Percentiles rank a stretch among this genome's conserved stretches.
phyloP scores from a whole-genome alignment of 2,797 vertebrate species.

The Chelmon rostratus region DNA sequence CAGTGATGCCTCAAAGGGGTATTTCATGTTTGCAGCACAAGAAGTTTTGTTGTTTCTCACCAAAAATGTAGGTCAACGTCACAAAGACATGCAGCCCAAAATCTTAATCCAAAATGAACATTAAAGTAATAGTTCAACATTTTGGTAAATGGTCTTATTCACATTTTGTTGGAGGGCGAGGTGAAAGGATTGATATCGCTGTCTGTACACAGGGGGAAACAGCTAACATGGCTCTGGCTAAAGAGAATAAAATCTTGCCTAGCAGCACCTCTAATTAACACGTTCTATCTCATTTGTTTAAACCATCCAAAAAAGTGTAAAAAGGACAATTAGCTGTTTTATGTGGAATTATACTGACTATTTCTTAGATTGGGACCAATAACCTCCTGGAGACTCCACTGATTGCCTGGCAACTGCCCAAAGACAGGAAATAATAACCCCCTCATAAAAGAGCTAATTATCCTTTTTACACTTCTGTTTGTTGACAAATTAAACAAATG shows the following conservation, averaged over 20 bases:
- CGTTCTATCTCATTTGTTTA: neutral
- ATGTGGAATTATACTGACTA: neutral
- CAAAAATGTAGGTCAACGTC: neutral
- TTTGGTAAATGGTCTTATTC: neutral
- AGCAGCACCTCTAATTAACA: neutral
- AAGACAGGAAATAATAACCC: neutral
- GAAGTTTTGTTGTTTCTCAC: slow-evolving; percentile 12
- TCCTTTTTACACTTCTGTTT: neutral
- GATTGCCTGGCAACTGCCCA: neutral
- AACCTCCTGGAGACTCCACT: neutral
- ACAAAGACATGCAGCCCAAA: too few relatives aligned
- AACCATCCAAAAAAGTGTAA: too few relatives aligned
- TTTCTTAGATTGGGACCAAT: neutral
- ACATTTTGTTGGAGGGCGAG: neutral
- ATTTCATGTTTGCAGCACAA: slow-evolving; percentile 27
- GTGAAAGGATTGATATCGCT: neutral
- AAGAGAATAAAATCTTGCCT: neutral
- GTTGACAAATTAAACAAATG: neutral
- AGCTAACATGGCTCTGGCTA: neutral
- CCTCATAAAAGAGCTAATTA: neutral
- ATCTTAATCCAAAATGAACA: too few relatives aligned
- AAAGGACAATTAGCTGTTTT: neutral
- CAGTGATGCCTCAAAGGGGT: slow-evolving; percentile 15
- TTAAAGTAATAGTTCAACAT: neutral
- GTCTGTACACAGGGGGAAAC: neutral